Base-by-base conservation (phyloP, 2,113 vertebrate genomes). In the Cinclus cinclus region DNA sequence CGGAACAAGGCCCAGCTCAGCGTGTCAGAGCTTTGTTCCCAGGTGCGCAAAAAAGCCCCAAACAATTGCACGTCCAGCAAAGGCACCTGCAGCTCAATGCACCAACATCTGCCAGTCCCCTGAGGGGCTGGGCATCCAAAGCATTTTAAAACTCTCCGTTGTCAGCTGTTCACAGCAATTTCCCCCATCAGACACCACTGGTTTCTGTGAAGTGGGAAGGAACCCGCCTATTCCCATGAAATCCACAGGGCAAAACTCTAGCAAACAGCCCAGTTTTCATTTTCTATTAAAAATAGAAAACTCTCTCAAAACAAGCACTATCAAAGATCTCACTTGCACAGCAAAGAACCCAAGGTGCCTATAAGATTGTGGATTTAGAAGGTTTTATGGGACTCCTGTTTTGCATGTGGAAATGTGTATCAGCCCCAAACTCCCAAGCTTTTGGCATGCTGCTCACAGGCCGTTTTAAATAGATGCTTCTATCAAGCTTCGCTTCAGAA, bases 1-100 rank as follows among this genome's bases (percentile, higher is more conserved):
- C 0, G 0, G 60, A 70, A 49, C 0, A 0, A 2, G 21, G 24
- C 23, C 24, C 41, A 31, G 1, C 20, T 90, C 39, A 30, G 25
- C 0, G 0, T 2, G 0, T 8, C 15, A 18, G 4, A 65, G 35
- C 25, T 87, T 47, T 8, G 1, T 15, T 39, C 19, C 24, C 20
- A 50, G 15, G 8, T 7, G 23, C 17, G 23, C 33, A 63, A 69
- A 79, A 69, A 19, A 8, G 0, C 1, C 24, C 30, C 1, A 16
- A 60, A 64, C 4, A 39, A 67, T 0, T 44, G 35, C 47, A 39
- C 3, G 0, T 42, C n/a, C 31, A 56, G 17, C 1, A 6, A 81
- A 39, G 24, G 52, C 47, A 41, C 5, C 58, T 62, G n/a, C 46
- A 74, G 39, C 60, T 83, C 37, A 21, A 0, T 7, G 14, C 63